Base-by-base conservation (phyloP, 2,797 vertebrate species). In the Mormyrops boulengeri region DNA sequence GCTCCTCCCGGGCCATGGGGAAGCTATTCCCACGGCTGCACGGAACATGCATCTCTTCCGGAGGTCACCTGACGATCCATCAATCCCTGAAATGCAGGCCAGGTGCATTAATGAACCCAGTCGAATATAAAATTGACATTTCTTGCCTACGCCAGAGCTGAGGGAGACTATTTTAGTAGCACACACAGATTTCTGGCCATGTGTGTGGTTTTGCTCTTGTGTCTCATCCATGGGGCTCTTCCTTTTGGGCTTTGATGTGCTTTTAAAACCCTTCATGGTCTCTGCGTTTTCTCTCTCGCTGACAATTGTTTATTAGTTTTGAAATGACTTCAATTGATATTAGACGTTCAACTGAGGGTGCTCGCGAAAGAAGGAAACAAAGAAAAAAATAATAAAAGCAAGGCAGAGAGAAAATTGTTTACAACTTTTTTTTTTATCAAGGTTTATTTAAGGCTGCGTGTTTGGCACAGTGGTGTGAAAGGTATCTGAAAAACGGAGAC, bases 271-370 rank as follows among this genome's bases (percentile, higher is more conserved):
- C 91, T 90, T 93, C 84, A 49, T 88, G 89, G 94, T 95, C 95
- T 94, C 95, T 96, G 97, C 97, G 98, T 97, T 97, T 96, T 96
- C 94, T 94, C 95, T 97, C 96, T 94, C 88, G 91, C 92, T 96
- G 97, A 97, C 97, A 97, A 96, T 95, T 98, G 98, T 99, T 99
- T 98, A 98, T 97, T 96, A 96, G 95, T 95, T 97, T 96, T 96
- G 96, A 97, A 97, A 97, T 96, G 95, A 95, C 95, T 96, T 96
- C 95, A 94, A 95, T 96, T 95, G 96, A 96, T 95, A 95, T 96
- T 95, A 96, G 96, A 96, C 95, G 96, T 95, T 96, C 95, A 91
- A 93, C 91, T 91, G 88, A 93, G 85, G 69, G 22, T 87, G 52
- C 55, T 77, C 53, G 69, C 41, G 87, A 47, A 50, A 52, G 88